Percentiles rank a stretch among this genome's conserved stretches.
These are phyloP conservation scores for Pelobates cultripes DNA, from an alignment of 2,797 vertebrate genomes.

Conservation along the genomic window DNA sequence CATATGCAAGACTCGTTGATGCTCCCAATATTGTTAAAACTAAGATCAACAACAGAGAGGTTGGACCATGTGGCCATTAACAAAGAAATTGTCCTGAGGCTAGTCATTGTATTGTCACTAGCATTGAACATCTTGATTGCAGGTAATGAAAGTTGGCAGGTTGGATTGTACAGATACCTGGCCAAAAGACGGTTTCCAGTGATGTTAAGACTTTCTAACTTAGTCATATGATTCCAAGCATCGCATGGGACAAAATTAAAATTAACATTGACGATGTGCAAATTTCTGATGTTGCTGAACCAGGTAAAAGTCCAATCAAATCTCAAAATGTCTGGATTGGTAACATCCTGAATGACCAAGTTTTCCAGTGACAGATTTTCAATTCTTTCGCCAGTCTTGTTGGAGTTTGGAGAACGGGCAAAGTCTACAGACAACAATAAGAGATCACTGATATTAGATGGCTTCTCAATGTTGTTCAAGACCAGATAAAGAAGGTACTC, in stretches of 20 bases:
- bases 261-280: slow-evolving; percentile 77
- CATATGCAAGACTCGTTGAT: slow-evolving; percentile 68
- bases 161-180: slow-evolving; percentile 71
- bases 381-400: slow-evolving; percentile 63
- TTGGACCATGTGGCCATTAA: slow-evolving; percentile 70
- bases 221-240: slow-evolving; percentile 76
- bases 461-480: slow-evolving; percentile 72
- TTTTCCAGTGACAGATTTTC: slow-evolving; percentile 68
- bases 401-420: slow-evolving; percentile 74
- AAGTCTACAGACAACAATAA: slow-evolving; percentile 81
- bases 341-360: slow-evolving; percentile 82
- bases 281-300: slow-evolving; percentile 72
- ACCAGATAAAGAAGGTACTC: slow-evolving; percentile 80
- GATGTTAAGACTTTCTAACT: slow-evolving; percentile 69
- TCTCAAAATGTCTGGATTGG: slow-evolving; percentile 83
- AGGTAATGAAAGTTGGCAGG: slow-evolving; percentile 68
- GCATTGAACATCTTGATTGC: slow-evolving; percentile 70
- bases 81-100: slow-evolving; percentile 67
- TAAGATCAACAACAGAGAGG: slow-evolving; percentile 73
- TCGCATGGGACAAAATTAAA: slow-evolving; percentile 84
- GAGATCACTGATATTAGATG: slow-evolving; percentile 64
- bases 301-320: slow-evolving; percentile 88
- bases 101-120: slow-evolving; percentile 72
- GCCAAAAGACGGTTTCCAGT: slow-evolving; percentile 74
- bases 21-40: slow-evolving; percentile 73